These are phyloP conservation scores for Adineta ricciae DNA, from an alignment of 2,888 invertebrate species.

Conservation along the genomic window DNA sequence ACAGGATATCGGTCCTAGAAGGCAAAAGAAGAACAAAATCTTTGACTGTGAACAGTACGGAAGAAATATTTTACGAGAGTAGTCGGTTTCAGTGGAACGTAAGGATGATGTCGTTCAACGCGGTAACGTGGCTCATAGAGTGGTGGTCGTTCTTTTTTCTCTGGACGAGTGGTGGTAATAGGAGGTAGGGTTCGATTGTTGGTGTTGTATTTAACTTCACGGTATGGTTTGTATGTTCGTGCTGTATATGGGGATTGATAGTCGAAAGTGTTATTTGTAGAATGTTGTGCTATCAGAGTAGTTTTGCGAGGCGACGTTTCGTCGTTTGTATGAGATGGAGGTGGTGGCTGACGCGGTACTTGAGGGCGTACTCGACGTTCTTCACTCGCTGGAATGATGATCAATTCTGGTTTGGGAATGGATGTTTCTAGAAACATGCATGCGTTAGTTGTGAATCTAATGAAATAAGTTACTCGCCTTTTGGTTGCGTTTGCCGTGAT, in stretches of 20 bases:
- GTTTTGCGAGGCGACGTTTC: neutral
- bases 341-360: neutral
- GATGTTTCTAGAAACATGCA: neutral
- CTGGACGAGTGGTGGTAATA: neutral
- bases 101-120: neutral
- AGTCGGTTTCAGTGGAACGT: neutral
- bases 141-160: neutral
- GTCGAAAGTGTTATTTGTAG: neutral
- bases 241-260: neutral
- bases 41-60: neutral
- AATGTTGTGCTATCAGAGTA: neutral
- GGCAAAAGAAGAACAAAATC: neutral
- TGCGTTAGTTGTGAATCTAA: neutral
- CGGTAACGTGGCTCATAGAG: neutral
- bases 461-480: neutral
- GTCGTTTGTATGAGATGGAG: neutral
- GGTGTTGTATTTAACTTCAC: neutral
- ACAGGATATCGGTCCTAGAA: neutral
- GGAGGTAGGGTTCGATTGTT: neutral
- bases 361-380: neutral
- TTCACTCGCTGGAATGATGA: neutral
- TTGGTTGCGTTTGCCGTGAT: neutral
- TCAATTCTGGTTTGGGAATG: neutral
- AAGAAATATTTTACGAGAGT: neutral
- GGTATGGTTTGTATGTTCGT: neutral